Percentiles rank a stretch among this genome's conserved stretches.
Evolutionary conservation across 2,113 vertebrate species (phyloP).

Genomic region (Phocoena sinus): DNA sequence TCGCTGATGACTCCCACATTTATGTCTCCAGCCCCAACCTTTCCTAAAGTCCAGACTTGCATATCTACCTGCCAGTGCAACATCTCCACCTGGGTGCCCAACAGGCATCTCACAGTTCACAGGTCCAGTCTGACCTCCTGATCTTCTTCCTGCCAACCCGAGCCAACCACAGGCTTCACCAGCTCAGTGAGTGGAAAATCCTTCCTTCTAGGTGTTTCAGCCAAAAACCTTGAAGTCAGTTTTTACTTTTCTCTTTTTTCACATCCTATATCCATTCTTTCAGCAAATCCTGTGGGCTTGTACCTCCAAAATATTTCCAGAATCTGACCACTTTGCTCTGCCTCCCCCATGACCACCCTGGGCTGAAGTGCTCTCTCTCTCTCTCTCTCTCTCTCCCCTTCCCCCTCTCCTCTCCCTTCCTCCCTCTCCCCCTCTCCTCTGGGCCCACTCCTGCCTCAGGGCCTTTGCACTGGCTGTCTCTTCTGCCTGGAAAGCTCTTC

Average conservation of each 20-base stretch:
- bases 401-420: too few relatives aligned
- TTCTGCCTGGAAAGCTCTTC: not conserved
- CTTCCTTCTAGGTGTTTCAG: not conserved
- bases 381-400: not conserved
- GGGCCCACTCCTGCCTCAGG: not conserved
- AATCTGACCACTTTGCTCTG: not conserved
- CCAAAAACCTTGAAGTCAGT: not conserved
- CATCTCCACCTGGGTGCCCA: not conserved
- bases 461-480: not conserved
- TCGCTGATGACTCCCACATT: too few relatives aligned
- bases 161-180: not conserved
- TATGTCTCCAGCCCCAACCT: not conserved
- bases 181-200: not conserved
- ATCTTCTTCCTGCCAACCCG: not conserved
- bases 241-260: not conserved
- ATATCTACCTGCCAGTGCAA: accelerated
- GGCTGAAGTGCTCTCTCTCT: not conserved
- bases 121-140: not conserved
- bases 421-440: not conserved
- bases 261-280: not conserved
- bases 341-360: not conserved
- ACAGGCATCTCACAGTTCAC: not conserved
- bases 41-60: not conserved
- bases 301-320: not conserved
- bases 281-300: not conserved